These are phyloP conservation scores for Scatophagus argus DNA, from an alignment of 2,113 vertebrate species.

Conservation along the genomic window DNA sequence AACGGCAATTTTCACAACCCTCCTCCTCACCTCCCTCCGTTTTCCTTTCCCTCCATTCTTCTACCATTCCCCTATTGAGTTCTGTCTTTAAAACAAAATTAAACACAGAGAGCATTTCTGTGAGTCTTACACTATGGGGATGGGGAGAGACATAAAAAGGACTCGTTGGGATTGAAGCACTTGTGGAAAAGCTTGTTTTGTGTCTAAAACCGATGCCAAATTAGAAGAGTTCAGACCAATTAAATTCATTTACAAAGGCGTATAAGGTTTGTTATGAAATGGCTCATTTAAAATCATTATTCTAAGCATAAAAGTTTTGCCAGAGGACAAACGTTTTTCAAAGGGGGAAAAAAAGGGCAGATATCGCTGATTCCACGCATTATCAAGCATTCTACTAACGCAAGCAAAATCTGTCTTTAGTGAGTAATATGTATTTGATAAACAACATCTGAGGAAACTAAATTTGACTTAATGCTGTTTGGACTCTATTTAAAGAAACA, in stretches of 20 bases:
- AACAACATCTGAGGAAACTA: conserved; percentile 38
- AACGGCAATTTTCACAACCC: conserved; percentile 84
- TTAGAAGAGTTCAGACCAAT: background rate
- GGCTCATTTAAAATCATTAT: background rate
- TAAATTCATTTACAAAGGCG: background rate
- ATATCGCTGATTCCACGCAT: background rate
- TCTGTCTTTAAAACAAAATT: conserved; percentile 48
- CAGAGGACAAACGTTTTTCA: background rate
- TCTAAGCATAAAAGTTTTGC: background rate
- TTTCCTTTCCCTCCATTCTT: conserved; percentile 76
- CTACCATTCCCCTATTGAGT: conserved; percentile 62
- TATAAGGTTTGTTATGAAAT: background rate
- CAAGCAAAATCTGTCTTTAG: conserved; percentile 14
- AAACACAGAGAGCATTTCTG: conserved; percentile 47
- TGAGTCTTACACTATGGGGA: conserved; percentile 22
- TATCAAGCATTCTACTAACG: conserved; percentile 1
- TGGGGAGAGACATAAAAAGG: conserved; percentile 26
- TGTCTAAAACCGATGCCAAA: background rate
- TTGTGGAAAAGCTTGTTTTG: conserved; percentile 21
- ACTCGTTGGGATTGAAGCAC: background rate
- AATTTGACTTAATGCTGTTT: conserved; percentile 50
- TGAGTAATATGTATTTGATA: conserved; percentile 28
- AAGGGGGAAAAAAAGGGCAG: background rate
- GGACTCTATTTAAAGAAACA: conserved; percentile 56
- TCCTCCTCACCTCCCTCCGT: conserved; percentile 76